Evolutionary conservation across 2,113 vertebrate species (phyloP).

Genomic region (Cololabis saira): DNA sequence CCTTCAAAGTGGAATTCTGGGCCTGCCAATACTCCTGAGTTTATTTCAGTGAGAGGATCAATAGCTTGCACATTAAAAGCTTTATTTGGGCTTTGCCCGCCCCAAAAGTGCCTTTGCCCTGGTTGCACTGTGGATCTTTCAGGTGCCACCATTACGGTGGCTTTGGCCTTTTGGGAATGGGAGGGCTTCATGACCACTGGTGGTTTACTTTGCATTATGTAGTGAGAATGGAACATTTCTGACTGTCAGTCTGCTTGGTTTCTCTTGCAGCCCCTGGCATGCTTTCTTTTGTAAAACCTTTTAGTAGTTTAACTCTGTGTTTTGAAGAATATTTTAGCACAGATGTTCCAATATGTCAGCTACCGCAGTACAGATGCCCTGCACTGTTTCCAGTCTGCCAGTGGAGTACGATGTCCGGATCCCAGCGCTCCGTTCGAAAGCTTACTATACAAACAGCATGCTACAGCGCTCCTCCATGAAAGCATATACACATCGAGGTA

Average conservation of each 20-base stretch:
- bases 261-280: too few relatives aligned
- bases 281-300: conserved; percentile 1
- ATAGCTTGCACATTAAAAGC: conserved; percentile 83
- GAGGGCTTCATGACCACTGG: conserved; percentile 22
- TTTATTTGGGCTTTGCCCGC: conserved; percentile 82
- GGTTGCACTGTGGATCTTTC: conserved; percentile 61
- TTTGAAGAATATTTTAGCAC: conserved; percentile 19
- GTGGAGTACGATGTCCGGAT: conserved; percentile 35
- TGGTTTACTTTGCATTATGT: conserved; percentile 9
- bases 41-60: conserved; percentile 83
- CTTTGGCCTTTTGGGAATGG: conserved; percentile 38
- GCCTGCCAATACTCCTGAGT: conserved; percentile 83
- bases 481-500: conserved; percentile 57
- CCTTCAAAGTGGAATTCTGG: conserved; percentile 84
- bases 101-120: conserved; percentile 71
- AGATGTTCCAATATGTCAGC: conserved; percentile 55
- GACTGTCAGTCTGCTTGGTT: neutral
- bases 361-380: conserved; percentile 34
- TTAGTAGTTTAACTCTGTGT: neutral
- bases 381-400: conserved; percentile 38
- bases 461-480: conserved; percentile 53
- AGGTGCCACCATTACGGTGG: conserved; percentile 42
- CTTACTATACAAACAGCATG: conserved; percentile 62
- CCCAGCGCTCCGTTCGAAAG: conserved; percentile 45
- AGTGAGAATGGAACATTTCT: conserved; percentile 7